A percentile compares a stretch with the other conserved stretches of the same genome.
Conservation (phyloP, 2,797 vertebrate genomes). For the Cyclopterus lumpus region DNA sequence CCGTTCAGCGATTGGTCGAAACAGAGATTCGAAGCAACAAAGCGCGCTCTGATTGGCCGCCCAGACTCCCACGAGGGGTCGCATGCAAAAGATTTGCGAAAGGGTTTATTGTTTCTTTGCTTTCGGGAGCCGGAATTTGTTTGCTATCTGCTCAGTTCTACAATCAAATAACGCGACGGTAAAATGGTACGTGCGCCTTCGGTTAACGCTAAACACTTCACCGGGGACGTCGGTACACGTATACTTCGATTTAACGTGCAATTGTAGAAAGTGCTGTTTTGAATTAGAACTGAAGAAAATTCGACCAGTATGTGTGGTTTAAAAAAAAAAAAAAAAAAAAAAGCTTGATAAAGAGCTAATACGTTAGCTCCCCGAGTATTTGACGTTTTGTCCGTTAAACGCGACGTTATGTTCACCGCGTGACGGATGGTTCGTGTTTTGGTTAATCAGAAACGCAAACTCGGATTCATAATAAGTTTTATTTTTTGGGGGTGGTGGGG, state of each 20-base stretch:
- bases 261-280: slow-evolving; percentile 44
- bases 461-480: not conserved
- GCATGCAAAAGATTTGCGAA: slow-evolving; percentile 73
- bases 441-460: accelerated
- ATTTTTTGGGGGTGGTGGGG: too few species aligned
- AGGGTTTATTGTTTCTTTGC: slow-evolving; percentile 87
- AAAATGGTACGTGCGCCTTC: slow-evolving; percentile 79
- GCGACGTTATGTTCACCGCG: accelerated
- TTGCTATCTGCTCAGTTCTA: slow-evolving; percentile 68
- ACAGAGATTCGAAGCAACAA: slow-evolving; percentile 80
- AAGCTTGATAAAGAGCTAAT: slow-evolving; percentile 64
- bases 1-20: slow-evolving; percentile 68
- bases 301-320: slow-evolving; percentile 52
- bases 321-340: slow-evolving; percentile 44
- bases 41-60: slow-evolving; percentile 69
- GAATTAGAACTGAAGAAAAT: slow-evolving; percentile 45
- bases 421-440: accelerated
- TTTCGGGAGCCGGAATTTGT: slow-evolving; percentile 80
- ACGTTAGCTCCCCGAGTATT: slow-evolving; percentile 22
- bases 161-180: slow-evolving; percentile 70
- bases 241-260: not conserved
- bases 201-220: not conserved
- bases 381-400: not conserved
- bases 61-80: slow-evolving; percentile 68
- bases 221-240: accelerated